These are phyloP conservation scores for Podarcis siculus DNA, from an alignment of 2,797 vertebrate genomes.

Conservation along the genomic window DNA sequence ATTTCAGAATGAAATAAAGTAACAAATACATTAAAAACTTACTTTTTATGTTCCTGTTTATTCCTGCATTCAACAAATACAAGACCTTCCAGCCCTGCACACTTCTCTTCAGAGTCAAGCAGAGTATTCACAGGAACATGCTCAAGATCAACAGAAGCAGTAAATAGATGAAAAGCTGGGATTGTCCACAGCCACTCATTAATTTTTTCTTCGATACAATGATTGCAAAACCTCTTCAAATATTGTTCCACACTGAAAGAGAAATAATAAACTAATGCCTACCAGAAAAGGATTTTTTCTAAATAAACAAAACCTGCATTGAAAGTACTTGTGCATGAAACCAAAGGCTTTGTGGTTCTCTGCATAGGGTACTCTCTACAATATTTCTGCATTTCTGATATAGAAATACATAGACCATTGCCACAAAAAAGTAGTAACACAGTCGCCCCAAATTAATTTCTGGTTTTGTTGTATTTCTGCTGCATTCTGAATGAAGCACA, in stretches of 20 bases:
- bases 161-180: slow-evolving; percentile 85
- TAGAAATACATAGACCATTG: neutral
- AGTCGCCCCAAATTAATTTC: neutral
- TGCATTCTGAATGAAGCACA: neutral
- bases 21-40: neutral
- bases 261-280: neutral
- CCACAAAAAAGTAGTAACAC: neutral
- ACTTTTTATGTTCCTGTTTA: accelerated
- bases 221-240: slow-evolving; percentile 54
- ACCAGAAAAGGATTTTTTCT: neutral
- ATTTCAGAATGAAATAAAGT: no score
- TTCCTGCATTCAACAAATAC: accelerated
- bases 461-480: neutral
- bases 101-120: slow-evolving; percentile 62
- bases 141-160: slow-evolving; percentile 43
- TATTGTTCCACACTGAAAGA: slow-evolving; percentile 1
- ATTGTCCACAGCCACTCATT: slow-evolving; percentile 82
- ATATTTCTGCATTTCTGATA: neutral
- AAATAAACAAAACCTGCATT: neutral
- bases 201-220: accelerated
- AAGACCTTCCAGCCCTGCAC: slow-evolving; percentile 78
- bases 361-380: neutral
- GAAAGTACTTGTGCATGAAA: neutral
- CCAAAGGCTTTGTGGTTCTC: neutral
- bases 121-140: neutral